Evolutionary conservation across 2,797 vertebrate genomes (phyloP).

Genomic region (Chelon labrosus): DNA sequence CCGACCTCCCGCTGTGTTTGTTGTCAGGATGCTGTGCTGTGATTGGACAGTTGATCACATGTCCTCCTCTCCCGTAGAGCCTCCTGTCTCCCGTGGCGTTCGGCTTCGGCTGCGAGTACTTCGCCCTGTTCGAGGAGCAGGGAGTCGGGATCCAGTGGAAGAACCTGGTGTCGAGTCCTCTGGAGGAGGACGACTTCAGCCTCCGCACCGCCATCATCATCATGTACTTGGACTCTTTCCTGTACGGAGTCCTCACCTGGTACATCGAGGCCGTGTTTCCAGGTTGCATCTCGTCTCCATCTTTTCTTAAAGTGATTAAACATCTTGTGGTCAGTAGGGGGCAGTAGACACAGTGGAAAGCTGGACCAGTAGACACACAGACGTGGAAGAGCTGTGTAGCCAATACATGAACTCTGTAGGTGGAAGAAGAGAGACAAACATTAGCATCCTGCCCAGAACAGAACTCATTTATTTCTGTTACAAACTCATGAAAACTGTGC

Average conservation of each 20-base stretch:
- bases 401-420: no score
- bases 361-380: background rate
- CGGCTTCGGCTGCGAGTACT: conserved; percentile 96
- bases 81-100: conserved; percentile 96
- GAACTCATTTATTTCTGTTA: no score
- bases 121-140: conserved; percentile 96
- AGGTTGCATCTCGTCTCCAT: conserved; percentile 77
- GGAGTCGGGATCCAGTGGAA: conserved; percentile 96
- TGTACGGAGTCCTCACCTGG: conserved; percentile 96
- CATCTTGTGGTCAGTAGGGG: background rate
- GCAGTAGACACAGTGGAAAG: no score
- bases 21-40: background rate
- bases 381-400: no score
- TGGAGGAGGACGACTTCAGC: conserved; percentile 92
- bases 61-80: conserved; percentile 82
- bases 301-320: background rate
- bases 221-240: conserved; percentile 93
- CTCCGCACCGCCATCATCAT: conserved; percentile 90
- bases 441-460: no score
- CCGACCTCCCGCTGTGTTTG: rapidly evolving
- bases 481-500: no score
- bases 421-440: no score
- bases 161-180: conserved; percentile 91
- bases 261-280: conserved; percentile 97
- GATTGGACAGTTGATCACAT: conserved; percentile 18